These are phyloP conservation scores for Apostichopus leukothele DNA, from an alignment of 53 echinoderm and acorn worm genomes.

Conservation along the genomic window DNA sequence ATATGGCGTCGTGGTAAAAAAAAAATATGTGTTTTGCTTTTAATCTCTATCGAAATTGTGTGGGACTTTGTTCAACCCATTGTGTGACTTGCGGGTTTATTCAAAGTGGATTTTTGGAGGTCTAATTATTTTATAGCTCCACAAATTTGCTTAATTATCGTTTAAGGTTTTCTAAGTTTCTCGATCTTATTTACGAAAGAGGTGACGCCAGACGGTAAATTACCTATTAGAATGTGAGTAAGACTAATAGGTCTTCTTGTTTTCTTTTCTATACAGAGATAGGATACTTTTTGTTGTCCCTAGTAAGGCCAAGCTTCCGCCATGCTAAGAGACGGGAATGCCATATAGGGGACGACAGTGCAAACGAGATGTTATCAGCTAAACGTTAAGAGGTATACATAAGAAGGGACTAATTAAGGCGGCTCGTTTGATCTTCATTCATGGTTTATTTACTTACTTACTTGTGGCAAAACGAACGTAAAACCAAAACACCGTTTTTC, in stretches of 20 bases:
- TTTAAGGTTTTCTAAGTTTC: constrained; percentile 8
- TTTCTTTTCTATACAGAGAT: background rate
- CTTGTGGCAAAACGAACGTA: background rate
- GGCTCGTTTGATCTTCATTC: constrained; percentile 18
- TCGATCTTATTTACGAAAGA: background rate
- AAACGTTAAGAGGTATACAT: constrained; percentile 20
- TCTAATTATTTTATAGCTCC: constrained; percentile 33
- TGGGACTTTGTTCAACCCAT: constrained; percentile 32
- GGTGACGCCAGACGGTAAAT: background rate
- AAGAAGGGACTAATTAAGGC: constrained; percentile 31
- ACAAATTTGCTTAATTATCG: constrained; percentile 41
- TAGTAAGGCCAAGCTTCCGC: constrained; percentile 34
- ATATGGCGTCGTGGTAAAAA: constrained; percentile 1
- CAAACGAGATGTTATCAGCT: constrained; percentile 17
- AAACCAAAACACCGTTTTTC: background rate
- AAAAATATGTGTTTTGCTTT: constrained; percentile 3
- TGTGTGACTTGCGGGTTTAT: constrained; percentile 15
- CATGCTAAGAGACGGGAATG: constrained; percentile 19
- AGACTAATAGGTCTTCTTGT: background rate
- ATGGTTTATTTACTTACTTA: background rate
- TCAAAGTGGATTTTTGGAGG: constrained; percentile 3
- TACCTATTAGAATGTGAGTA: background rate
- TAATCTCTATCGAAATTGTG: constrained; percentile 28
- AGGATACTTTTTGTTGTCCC: background rate
- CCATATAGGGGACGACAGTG: background rate